Evolutionary conservation across 2,797 vertebrate species (phyloP).

Genomic region (Nyctalus aviator): DNA sequence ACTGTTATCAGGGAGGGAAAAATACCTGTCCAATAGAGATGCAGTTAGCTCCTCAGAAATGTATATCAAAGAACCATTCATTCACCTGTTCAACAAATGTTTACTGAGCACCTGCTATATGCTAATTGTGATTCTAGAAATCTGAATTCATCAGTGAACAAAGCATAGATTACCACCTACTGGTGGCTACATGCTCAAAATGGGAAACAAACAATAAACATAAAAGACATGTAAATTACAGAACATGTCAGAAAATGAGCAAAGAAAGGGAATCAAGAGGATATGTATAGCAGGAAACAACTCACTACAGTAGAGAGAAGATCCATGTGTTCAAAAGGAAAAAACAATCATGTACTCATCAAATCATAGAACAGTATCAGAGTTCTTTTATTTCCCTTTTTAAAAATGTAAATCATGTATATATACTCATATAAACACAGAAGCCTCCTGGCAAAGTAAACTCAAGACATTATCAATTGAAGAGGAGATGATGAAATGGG

Average conservation of each 20-base stretch:
- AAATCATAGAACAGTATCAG: neutral
- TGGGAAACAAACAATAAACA: neutral
- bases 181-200: neutral
- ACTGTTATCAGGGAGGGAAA: neutral
- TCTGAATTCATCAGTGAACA: neutral
- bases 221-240: fast-evolving
- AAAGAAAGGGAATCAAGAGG: neutral
- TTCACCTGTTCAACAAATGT: too few species aligned
- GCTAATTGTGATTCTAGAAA: neutral
- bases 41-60: neutral
- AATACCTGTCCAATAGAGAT: neutral
- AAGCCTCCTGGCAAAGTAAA: neutral
- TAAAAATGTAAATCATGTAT: neutral
- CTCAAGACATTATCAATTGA: neutral
- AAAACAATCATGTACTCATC: fast-evolving
- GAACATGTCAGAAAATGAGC: neutral
- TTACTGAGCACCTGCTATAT: neutral
- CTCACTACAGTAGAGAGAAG: neutral
- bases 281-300: neutral
- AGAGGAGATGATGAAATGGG: neutral
- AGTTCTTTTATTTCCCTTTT: neutral
- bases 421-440: neutral
- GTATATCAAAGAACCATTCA: neutral
- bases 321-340: neutral
- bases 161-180: neutral